phyloP scores from a whole-genome alignment of 2,113 vertebrate species.

The Gymnobelideus leadbeateri region DNA sequence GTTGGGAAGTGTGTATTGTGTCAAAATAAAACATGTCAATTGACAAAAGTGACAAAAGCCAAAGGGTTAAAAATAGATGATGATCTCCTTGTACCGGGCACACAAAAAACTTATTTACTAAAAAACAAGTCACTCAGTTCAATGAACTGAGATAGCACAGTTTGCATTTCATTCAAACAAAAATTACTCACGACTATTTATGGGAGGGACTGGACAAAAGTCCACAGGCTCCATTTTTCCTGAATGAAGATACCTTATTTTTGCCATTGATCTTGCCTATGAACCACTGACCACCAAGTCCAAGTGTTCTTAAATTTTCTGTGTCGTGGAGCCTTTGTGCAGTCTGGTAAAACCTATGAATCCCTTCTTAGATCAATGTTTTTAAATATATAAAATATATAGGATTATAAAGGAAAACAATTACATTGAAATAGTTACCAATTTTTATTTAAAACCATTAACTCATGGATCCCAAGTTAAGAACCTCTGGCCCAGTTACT shows the following conservation, averaged over 20 bases:
- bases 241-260: slow-evolving; percentile 34
- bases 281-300: not conserved
- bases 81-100: not conserved
- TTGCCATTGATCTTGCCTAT: not conserved
- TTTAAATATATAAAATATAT: not conserved
- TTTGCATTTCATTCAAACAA: not conserved
- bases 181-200: not conserved
- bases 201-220: not conserved
- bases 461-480: not conserved
- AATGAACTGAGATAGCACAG: not conserved
- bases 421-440: not conserved
- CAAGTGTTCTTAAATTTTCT: not conserved
- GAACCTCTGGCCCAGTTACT: not conserved
- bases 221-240: not conserved
- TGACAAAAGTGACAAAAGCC: not conserved
- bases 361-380: not conserved
- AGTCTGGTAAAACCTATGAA: not conserved
- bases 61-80: not conserved
- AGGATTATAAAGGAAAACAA: not conserved
- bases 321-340: not conserved
- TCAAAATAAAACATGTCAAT: not conserved
- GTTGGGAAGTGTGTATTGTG: not conserved
- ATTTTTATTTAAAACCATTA: not conserved
- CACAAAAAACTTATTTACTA: not conserved
- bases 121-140: not conserved